Evolutionary conservation across 2,797 vertebrate species (phyloP).

Genomic region (Ctenochaetus hawaiiensis): DNA sequence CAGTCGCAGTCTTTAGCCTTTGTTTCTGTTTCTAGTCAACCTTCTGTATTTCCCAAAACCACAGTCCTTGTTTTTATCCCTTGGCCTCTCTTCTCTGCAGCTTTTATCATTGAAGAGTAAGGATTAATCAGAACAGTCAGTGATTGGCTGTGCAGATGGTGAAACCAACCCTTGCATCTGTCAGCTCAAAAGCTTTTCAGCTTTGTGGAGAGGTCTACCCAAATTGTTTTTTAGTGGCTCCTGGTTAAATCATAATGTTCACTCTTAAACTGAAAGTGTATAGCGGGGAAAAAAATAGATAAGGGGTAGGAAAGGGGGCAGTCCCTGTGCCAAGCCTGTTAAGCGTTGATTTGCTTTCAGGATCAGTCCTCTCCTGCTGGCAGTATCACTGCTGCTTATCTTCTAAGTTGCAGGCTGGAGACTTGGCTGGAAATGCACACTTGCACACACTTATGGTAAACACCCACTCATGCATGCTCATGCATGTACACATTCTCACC

Average conservation of each 20-base stretch:
- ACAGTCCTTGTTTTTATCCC: constrained; percentile 47
- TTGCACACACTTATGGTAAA: constrained; percentile 27
- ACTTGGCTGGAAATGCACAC: constrained; percentile 58
- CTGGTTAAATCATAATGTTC: constrained; percentile 55
- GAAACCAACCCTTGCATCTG: constrained; percentile 58
- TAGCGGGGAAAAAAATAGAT: constrained; percentile 16
- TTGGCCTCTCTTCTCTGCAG: constrained; percentile 39
- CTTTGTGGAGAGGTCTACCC: constrained; percentile 35
- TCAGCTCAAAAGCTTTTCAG: constrained; percentile 53
- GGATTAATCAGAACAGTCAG: constrained; percentile 63
- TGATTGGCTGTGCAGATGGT: constrained; percentile 68
- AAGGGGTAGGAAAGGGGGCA: constrained; percentile 14
- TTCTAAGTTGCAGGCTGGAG: constrained; percentile 65
- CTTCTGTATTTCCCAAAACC: constrained; percentile 56
- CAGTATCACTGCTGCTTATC: constrained; percentile 77
- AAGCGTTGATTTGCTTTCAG: constrained; percentile 62
- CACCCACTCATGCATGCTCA: constrained; percentile 27
- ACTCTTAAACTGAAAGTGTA: constrained; percentile 35
- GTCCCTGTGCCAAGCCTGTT: constrained; percentile 65
- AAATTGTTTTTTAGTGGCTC: constrained; percentile 52
- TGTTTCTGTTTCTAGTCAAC: constrained; percentile 66
- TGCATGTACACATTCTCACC: constrained; percentile 3
- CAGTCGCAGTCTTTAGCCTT: constrained; percentile 46
- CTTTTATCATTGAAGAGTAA: constrained; percentile 62
- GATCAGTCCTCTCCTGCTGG: constrained; percentile 58